Evolutionary conservation across 2,888 invertebrate genomes (phyloP).

Genomic region (Furcula furcula): DNA sequence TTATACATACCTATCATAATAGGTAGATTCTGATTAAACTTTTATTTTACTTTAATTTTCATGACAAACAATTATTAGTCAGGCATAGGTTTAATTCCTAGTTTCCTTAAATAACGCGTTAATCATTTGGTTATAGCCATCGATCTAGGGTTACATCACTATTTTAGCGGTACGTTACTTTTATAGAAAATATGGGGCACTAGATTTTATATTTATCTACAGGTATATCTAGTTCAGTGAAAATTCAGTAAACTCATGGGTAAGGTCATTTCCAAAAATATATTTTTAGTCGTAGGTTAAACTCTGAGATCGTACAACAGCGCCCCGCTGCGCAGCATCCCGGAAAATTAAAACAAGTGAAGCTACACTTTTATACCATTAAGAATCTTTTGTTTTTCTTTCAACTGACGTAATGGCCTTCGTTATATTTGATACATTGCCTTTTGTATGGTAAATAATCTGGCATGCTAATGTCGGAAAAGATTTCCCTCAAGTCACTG

Average conservation of each 20-base stretch:
- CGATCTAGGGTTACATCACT: too few relatives aligned
- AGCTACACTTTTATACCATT: neutral
- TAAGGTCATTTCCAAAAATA: conserved; percentile 40
- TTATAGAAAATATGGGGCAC: too few relatives aligned
- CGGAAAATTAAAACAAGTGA: conserved; percentile 3
- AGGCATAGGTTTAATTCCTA: too few relatives aligned
- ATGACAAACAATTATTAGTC: too few relatives aligned
- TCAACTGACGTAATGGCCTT: neutral
- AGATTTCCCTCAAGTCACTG: too few relatives aligned
- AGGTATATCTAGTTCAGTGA: neutral
- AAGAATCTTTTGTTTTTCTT: neutral
- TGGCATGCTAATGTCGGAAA: neutral
- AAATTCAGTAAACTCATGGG: neutral
- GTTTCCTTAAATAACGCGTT: too few relatives aligned
- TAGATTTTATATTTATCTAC: too few relatives aligned
- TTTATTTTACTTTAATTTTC: too few relatives aligned
- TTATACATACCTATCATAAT: too few relatives aligned
- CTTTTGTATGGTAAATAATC: neutral
- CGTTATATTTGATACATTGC: neutral
- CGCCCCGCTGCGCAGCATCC: conserved; percentile 16
- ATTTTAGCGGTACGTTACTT: too few relatives aligned
- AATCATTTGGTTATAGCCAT: too few relatives aligned
- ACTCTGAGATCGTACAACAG: conserved; percentile 71
- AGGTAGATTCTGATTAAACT: too few relatives aligned
- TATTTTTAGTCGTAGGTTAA: conserved; percentile 52